These are phyloP conservation scores for Clostera curtula DNA, from an alignment of 2,888 invertebrate species.

Conservation along the genomic window DNA sequence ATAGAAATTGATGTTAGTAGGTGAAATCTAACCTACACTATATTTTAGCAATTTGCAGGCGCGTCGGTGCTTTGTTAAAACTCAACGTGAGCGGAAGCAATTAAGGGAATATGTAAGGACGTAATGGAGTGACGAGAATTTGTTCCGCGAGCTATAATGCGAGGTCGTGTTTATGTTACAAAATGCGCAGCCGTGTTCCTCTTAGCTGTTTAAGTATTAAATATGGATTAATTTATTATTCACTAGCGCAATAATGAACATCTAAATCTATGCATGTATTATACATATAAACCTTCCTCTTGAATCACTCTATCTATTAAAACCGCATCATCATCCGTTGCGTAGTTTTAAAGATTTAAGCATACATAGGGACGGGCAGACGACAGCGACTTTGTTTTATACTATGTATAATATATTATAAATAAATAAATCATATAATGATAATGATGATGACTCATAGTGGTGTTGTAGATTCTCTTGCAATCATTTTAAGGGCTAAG, in stretches of 20 bases:
- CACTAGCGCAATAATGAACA: slow-evolving; percentile 26
- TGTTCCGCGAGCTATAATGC: slow-evolving; percentile 58
- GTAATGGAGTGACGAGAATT: slow-evolving; percentile 66
- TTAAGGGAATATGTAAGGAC: slow-evolving; percentile 64
- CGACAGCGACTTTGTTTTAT: too few relatives aligned
- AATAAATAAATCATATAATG: too few relatives aligned
- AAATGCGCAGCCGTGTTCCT: slow-evolving; percentile 45
- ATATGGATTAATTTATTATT: slow-evolving; percentile 40
- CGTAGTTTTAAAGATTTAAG: too few relatives aligned
- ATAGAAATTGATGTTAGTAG: slow-evolving; percentile 63
- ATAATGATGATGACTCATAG: too few relatives aligned
- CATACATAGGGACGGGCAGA: too few relatives aligned
- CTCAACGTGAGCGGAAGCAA: slow-evolving; percentile 67
- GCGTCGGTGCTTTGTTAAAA: slow-evolving; percentile 59
- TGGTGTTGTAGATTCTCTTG: too few relatives aligned
- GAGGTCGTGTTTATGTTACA: slow-evolving; percentile 53
- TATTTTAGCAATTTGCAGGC: slow-evolving; percentile 58
- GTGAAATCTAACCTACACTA: slow-evolving; percentile 59
- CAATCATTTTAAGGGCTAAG: too few relatives aligned
- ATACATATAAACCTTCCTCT: too few relatives aligned
- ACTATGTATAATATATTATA: too few relatives aligned
- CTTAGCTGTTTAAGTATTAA: slow-evolving; percentile 39
- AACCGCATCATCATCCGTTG: slow-evolving; percentile 17
- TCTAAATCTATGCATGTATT: too few relatives aligned
- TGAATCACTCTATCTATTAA: too few relatives aligned